A percentile compares a stretch with the other conserved stretches of the same genome.
Conservation (phyloP, 2,113 vertebrate species). For the Eulemur macaco region DNA sequence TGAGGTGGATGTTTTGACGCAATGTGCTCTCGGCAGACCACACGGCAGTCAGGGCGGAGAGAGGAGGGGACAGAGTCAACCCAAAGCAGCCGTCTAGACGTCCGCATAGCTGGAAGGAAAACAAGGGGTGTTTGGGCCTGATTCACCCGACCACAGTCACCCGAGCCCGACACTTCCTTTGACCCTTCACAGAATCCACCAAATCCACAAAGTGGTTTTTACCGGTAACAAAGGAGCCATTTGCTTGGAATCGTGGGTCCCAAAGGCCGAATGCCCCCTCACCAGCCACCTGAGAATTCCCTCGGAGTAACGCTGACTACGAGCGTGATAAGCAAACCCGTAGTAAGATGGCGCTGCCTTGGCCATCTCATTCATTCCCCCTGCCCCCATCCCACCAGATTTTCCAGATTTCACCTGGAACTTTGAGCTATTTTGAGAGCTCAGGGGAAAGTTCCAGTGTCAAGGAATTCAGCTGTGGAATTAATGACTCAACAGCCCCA, state of each 20-base stretch:
- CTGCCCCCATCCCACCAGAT: background rate
- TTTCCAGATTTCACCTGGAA: background rate
- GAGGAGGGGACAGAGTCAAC: background rate
- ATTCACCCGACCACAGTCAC: background rate
- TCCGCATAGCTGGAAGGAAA: background rate
- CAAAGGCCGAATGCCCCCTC: fast-evolving
- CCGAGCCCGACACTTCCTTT: background rate
- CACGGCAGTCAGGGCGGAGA: background rate
- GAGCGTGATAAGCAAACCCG: background rate
- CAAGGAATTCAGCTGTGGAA: background rate
- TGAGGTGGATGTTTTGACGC: background rate
- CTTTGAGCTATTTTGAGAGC: background rate
- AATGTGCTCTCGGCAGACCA: background rate
- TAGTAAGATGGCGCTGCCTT: too few relatives aligned
- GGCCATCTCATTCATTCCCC: background rate
- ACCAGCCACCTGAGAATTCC: background rate
- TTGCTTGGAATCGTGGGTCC: background rate
- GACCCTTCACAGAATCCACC: background rate
- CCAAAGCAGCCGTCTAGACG: background rate
- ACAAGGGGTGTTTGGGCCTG: background rate
- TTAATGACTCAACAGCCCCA: background rate
- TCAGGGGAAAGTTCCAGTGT: background rate
- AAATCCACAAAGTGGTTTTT: background rate
- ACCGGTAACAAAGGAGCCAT: background rate
- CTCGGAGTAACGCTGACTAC: too few relatives aligned